Evolutionary conservation across 1,140 invertebrate genomes (phyloP).

Genomic region (Pristionchus pacificus): DNA sequence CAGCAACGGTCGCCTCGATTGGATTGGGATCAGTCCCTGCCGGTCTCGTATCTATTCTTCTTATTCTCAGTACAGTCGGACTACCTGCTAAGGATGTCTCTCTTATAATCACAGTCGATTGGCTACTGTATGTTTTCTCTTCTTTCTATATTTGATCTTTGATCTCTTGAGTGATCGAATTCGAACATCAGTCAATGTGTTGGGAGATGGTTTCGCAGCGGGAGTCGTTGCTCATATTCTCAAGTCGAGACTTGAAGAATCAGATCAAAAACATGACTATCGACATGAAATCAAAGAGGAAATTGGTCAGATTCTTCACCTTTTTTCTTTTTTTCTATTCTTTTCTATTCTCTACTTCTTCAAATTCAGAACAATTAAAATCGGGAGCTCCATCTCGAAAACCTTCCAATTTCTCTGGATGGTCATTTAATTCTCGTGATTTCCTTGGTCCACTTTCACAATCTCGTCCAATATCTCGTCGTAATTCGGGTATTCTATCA

Average conservation of each 20-base stretch:
- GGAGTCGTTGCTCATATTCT: conserved; percentile 85
- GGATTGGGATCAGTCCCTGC: conserved; percentile 94
- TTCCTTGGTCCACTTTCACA: not conserved
- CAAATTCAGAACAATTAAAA: not conserved
- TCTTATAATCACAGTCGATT: conserved; percentile 86
- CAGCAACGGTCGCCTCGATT: conserved; percentile 86
- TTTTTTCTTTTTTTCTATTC: not conserved
- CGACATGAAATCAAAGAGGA: conserved; percentile 38
- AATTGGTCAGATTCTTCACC: conserved; percentile 25
- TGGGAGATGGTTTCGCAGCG: conserved; percentile 87
- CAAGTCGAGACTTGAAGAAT: conserved; percentile 70
- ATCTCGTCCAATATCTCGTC: not conserved
- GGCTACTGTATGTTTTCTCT: conserved; percentile 80
- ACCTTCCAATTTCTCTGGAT: not conserved
- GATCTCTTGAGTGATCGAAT: conserved; percentile 77
- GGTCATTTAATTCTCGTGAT: not conserved
- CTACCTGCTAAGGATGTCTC: conserved; percentile 84
- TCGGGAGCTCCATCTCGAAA: not conserved
- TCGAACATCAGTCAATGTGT: conserved; percentile 89
- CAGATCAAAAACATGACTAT: conserved; percentile 37
- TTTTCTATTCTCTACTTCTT: too few species aligned
- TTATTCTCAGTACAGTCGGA: conserved; percentile 87
- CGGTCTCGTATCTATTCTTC: conserved; percentile 91
- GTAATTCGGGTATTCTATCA: not conserved
- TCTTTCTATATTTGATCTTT: conserved; percentile 21